phyloP scores from a whole-genome alignment of 2,113 vertebrate genomes.

The Camelus bactrianus region DNA sequence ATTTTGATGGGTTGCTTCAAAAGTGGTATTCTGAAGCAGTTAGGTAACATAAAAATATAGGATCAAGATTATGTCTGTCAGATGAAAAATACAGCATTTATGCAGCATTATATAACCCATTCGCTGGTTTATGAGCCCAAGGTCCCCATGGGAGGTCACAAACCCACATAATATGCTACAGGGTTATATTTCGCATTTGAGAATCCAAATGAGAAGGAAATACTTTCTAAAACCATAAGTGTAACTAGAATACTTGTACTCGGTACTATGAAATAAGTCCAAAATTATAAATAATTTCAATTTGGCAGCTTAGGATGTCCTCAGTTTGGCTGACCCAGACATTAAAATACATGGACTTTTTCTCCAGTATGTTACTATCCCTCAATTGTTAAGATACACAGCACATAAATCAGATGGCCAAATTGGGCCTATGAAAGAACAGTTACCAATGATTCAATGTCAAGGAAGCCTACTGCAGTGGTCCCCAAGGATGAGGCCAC shows the following conservation, averaged over 20 bases:
- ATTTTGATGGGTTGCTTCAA: constrained; percentile 87
- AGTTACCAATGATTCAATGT: constrained; percentile 81
- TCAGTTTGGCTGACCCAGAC: constrained; percentile 27
- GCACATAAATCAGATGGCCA: constrained; percentile 80
- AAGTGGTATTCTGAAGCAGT: constrained; percentile 86
- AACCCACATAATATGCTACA: constrained; percentile 77
- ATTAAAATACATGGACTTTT: constrained; percentile 63
- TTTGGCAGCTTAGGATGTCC: constrained; percentile 66
- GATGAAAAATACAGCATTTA: constrained; percentile 88
- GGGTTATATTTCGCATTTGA: constrained; percentile 77
- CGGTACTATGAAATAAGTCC: constrained; percentile 49
- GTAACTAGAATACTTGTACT: constrained; percentile 58
- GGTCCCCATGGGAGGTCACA: constrained; percentile 80
- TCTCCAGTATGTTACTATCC: constrained; percentile 19
- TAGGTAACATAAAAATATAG: constrained; percentile 88
- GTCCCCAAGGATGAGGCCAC: constrained; percentile 77
- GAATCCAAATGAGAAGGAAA: constrained; percentile 77
- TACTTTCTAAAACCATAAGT: constrained; percentile 68
- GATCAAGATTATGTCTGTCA: constrained; percentile 88
- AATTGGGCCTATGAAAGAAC: constrained; percentile 80
- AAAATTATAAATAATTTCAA: constrained; percentile 69
- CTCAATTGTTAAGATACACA: constrained; percentile 66
- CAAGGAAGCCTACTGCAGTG: constrained; percentile 69
- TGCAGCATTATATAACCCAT: constrained; percentile 88
- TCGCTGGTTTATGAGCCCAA: constrained; percentile 82